These are phyloP conservation scores for Ctenosaura bakeri DNA, from an alignment of 2,797 vertebrate genomes.

Conservation along the genomic window DNA sequence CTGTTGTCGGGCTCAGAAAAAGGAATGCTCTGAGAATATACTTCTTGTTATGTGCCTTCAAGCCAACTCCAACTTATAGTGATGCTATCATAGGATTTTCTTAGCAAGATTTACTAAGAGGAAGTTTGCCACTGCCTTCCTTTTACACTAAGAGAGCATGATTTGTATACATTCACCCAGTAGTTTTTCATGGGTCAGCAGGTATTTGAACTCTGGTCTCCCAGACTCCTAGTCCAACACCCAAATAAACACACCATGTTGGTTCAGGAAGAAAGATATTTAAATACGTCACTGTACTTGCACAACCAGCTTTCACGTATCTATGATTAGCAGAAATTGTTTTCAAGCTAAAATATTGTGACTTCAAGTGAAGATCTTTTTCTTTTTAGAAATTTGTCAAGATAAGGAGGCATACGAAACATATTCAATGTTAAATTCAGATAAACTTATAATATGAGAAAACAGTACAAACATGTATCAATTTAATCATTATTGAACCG, in stretches of 20 bases:
- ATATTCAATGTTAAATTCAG: not conserved
- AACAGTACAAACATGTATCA: not conserved
- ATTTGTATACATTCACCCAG: too few species aligned
- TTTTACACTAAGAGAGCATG: too few species aligned
- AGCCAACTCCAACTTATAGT: too few species aligned
- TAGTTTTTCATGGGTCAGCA: too few species aligned
- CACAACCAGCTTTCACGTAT: not conserved
- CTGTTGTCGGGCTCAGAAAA: constrained; percentile 3
- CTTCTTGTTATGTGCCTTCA: not conserved
- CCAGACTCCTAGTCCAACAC: too few species aligned
- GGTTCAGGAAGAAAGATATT: too few species aligned
- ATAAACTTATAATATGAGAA: not conserved
- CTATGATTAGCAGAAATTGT: not conserved
- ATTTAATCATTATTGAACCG: not conserved
- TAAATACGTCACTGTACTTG: too few species aligned
- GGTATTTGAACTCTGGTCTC: too few species aligned
- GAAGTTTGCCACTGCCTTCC: too few species aligned
- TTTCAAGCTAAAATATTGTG: not conserved
- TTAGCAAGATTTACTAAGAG: too few species aligned
- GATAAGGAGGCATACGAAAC: not conserved
- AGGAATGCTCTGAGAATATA: not conserved
- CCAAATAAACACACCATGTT: too few species aligned
- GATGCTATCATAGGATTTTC: too few species aligned
- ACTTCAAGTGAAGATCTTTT: not conserved
- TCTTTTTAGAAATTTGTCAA: not conserved